Base-by-base conservation (phyloP, 2,888 invertebrate genomes). In the Diarsia dahlii region DNA sequence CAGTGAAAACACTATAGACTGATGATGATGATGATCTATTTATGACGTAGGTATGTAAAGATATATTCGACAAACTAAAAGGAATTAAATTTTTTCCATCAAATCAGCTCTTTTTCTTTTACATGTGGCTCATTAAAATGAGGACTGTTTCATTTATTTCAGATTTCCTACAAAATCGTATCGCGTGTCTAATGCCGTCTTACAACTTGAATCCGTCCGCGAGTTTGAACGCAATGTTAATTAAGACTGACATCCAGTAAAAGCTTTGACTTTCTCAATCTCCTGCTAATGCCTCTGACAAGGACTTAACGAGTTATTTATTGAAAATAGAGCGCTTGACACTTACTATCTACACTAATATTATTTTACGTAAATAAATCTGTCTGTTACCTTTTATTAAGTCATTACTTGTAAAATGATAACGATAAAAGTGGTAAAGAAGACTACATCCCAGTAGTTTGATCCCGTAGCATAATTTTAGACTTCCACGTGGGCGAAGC, bases 231-330 rank as follows among this genome's bases (percentile, higher is more conserved):
- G 45, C 52, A 15, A 66, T 70, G 64, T 69, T 76, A 83, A 84
- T 76, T 63, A 83, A 76, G 62, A 81, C 34, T 81, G 85, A 85
- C 86, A 78, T 48, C 64, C n/a, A 54, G 64, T 78, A 74, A 85
- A 77, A 83, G 86, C 80, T 62, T 81, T 71, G 54, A 78, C 75
- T 74, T 68, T 71, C 52, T 54, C 45, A 63, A 73, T 50, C 28
- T 62, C 4, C 34, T 45, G 58, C 28, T 34, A 58, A 58, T 20
- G 66, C 58, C 60, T 46, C 28, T 69, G 76, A 80, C 71, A 52
- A 48, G 58, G 28, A 54, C 75, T 70, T 54, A 13, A 12, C 34
- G 6, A 48, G 46, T 52, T 54, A 74, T 58, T 8, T 23, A 82
- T 66, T 75, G 39, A 72, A 56, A 69, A 45, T 66, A 46, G 50